Percentiles rank a stretch among this genome's conserved stretches.
phyloP scores from a whole-genome alignment of 2,797 vertebrate species.

The Pangasius mekongensis region DNA sequence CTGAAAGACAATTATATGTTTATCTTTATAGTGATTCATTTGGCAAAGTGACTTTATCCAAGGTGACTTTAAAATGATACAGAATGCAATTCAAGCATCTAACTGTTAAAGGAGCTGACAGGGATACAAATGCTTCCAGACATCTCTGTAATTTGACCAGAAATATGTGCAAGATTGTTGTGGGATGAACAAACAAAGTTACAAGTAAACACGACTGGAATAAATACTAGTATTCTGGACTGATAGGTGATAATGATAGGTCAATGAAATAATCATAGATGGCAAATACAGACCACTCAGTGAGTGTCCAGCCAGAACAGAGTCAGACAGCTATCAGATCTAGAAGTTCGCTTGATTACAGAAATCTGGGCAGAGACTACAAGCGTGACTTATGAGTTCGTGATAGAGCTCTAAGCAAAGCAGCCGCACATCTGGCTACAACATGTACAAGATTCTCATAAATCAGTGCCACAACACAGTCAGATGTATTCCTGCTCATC shows the following conservation, averaged over 20 bases:
- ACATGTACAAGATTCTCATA: neutral
- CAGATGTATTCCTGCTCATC: neutral
- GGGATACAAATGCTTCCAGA: neutral
- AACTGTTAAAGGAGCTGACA: neutral
- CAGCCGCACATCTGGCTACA: neutral
- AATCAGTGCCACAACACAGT: neutral
- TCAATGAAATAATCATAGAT: neutral
- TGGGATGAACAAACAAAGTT: neutral
- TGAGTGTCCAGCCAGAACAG: neutral
- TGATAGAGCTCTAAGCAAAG: neutral
- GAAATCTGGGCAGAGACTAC: neutral
- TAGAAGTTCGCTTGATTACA: neutral
- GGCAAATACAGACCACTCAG: neutral
- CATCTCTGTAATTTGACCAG: neutral
- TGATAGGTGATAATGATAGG: neutral
- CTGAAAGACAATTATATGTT: conserved; percentile 55
- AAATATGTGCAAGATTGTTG: neutral
- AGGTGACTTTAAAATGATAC: neutral
- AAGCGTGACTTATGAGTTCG: neutral
- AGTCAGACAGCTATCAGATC: neutral
- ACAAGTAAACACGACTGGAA: neutral
- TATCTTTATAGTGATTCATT: neutral
- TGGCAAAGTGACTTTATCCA: neutral
- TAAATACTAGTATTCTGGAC: neutral
- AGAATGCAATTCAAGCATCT: neutral